Evolutionary conservation across 2,797 vertebrate genomes (phyloP), one percentile per base, ranked within the genome.

Genomic region (Erpetoichthys calabaricus): DNA sequence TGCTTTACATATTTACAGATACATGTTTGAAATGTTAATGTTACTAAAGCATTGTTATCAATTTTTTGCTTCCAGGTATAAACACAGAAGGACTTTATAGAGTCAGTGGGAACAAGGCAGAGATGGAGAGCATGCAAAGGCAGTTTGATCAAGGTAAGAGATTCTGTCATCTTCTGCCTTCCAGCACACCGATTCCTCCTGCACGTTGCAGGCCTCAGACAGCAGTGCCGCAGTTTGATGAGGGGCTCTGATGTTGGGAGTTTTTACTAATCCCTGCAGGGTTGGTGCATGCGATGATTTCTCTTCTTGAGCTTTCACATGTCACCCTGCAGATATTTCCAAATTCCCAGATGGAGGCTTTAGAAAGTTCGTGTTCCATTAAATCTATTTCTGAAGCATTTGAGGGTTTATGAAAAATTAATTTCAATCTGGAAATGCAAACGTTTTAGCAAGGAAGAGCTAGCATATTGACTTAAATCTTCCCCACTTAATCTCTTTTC

Each of bases 101-200:
- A 9, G 94, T 97, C 57, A 89, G 93, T 3, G 94, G 93, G 3
- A 97, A 97, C 79, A 97, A 97, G 64, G 91, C 91, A 0, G 94
- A 97, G 75, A 97, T 97, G 90, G 94, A 97, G 67, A 88, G 86
- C 67, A 84, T 97, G 73, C 92, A 96, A 73, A 83, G 93, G 7
- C 93, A 94, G 66, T 97, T 95, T 46, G 94, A 97, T 67, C 93
- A 95, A 79, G 94, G 94, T 95, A 62, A 70, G 75, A 65, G 25
- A 42, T 54, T 56, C 52, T 55, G 25, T 25, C 25, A 25, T 25
- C 25, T 8, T n/a, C 4, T 6, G 10, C 6, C 43, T 55, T 55
- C 10, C 7, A 25, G 25, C 25, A 25, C 25, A 25, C 25, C 25
- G 25, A 25, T 25, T 25, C 25, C 25, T 25, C 25, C 25, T 25